phyloP scores from a whole-genome alignment of 1,140 invertebrate genomes.

The Calosoma granatense region DNA sequence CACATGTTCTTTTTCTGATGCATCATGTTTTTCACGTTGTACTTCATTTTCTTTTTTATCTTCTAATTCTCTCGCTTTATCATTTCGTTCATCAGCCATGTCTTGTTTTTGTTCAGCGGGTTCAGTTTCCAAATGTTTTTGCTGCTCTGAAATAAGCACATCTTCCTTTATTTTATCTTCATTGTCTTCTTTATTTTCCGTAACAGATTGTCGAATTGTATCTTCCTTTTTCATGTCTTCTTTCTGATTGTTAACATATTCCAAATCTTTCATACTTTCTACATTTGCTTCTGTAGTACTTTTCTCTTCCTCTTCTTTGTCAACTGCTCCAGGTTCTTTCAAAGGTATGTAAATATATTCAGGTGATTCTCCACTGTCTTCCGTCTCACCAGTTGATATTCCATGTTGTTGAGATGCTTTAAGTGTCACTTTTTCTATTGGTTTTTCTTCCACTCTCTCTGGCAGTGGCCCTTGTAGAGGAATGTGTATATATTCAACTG shows the following conservation, averaged over 20 bases:
- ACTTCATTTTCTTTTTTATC: background rate
- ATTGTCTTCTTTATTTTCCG: too few relatives aligned
- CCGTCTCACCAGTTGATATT: background rate
- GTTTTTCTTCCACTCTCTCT: background rate
- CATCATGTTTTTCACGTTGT: background rate
- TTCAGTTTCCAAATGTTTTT: too few relatives aligned
- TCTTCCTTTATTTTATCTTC: too few relatives aligned
- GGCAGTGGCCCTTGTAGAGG: background rate
- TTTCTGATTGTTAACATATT: too few relatives aligned
- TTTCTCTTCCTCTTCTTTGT: background rate
- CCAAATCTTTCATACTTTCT: too few relatives aligned
- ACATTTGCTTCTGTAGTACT: background rate
- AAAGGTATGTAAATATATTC: constrained; percentile 4
- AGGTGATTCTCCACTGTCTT: background rate
- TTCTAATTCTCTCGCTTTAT: background rate
- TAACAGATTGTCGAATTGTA: too few relatives aligned
- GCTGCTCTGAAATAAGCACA: too few relatives aligned
- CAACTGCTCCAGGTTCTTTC: background rate
- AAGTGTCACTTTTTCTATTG: background rate
- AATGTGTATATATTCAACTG: background rate
- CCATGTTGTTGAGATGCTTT: background rate
- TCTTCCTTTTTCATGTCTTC: too few relatives aligned
- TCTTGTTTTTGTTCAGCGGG: background rate
- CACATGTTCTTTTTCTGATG: background rate
- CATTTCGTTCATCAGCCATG: background rate